Base-by-base conservation (phyloP, 2,797 vertebrate species). In the Coracias cyanogaster region DNA sequence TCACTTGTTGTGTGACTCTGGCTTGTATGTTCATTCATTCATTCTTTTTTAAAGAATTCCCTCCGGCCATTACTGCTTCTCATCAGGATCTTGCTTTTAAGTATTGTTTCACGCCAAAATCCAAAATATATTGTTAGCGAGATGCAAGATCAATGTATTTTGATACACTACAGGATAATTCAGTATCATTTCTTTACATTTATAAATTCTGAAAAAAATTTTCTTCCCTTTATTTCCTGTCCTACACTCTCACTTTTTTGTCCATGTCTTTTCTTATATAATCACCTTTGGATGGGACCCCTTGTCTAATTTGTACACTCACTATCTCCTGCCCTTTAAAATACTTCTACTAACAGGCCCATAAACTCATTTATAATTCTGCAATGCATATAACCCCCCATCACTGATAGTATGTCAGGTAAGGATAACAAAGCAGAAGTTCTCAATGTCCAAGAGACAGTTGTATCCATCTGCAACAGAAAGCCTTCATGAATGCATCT, bases 1-100 rank as follows among this genome's bases (percentile, higher is more conserved):
- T 52, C 26, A 26, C 25, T 37, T 43, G 15, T 45, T 82, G 18
- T 26, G 48, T 24, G 51, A 9, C 57, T 76, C 58, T 51, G 69
- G 41, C 45, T 94, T 10, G 1, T 78, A 31, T 2, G 1, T 52
- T 95, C 79, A 71, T 86, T 94, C 3, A 7, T 10, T 5, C 39
- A 74, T 61, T 91, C 51, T 61, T 51, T n/a, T 89, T 73, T 76
- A 66, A 91, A 89, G 49, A 89, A 91, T 83, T 74, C 49, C 89
- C 45, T 82, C 49, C 41, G 58, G 26, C n/a, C 3, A 0, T 60
- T 82, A 80, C 39, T 41, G 41, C 12, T 41, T 78, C 89, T 80
- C 49, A 86, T 33, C 31, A 61, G 2, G 0, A 31, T 26, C 89
- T 78, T 84, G 15, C 13, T 85, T 85, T 78, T 43, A 67, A 58